Conservation (phyloP, 2,113 vertebrate genomes). For the Apodemus sylvaticus region DNA sequence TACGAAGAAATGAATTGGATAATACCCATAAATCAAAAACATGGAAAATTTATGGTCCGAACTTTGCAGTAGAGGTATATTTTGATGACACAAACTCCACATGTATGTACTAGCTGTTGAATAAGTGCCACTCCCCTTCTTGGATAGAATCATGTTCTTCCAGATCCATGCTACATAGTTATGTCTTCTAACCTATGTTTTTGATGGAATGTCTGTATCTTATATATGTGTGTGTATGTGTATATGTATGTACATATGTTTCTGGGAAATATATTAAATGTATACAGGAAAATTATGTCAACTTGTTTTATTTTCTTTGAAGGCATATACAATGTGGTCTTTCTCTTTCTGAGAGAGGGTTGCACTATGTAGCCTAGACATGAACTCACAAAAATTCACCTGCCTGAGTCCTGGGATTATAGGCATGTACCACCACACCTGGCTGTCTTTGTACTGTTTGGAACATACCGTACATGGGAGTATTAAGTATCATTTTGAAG, state of each 20-base stretch:
- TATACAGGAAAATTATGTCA: conserved; percentile 10
- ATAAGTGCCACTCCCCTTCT: background rate
- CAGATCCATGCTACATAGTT: background rate
- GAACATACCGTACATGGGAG: background rate
- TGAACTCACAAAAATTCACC: background rate
- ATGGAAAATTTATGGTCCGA: conserved; percentile 92
- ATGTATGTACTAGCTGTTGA: background rate
- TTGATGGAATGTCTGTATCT: conserved; percentile 58
- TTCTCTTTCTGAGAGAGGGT: background rate
- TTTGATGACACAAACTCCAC: conserved; percentile 82
- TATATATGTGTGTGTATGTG: background rate
- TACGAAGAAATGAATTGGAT: conserved; percentile 93
- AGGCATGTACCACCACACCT: background rate
- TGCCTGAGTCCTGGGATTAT: background rate
- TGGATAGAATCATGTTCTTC: conserved; percentile 51
- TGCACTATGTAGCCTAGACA: background rate
- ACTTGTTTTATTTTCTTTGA: background rate
- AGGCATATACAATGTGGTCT: background rate
- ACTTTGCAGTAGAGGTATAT: conserved; percentile 92
- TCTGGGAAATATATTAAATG: conserved; percentile 60
- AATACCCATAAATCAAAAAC: conserved; percentile 95
- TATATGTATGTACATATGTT: conserved; percentile 26
- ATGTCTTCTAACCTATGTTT: conserved; percentile 25
- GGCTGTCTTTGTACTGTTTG: background rate
- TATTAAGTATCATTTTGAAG: background rate